Evolutionary conservation across 2,797 vertebrate species (phyloP), one percentile per base, ranked within the genome.

Genomic region (Propithecus perrieri): DNA sequence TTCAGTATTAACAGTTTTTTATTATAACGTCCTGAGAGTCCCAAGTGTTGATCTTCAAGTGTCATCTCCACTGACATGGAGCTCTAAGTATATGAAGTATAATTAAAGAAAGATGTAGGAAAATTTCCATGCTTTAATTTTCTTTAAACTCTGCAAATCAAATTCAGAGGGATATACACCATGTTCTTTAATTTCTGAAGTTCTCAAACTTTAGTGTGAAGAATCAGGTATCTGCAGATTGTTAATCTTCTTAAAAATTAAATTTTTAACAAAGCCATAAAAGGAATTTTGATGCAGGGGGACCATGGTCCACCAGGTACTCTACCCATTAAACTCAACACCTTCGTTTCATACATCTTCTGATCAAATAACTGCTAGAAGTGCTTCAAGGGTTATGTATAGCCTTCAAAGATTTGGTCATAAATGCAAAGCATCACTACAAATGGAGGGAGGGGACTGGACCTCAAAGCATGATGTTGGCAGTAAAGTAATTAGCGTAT

Each of bases 401-500:
- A 72, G 67, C 85, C 38, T 93, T 89, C 76, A 89, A 91, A 92
- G 81, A 81, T 57, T 1, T 87, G 80, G 17, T 72, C 55, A 89
- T 69, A 43, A 78, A 85, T 7, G 30, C 43, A 92, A 92, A 85
- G 20, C 65, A 87, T 65, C 50, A 88, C 30, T 55, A 38, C 55
- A 65, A 74, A 7, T 33, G 38, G n/a, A 67, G 26, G 3, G 4
- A 2, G 57, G 11, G 2, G 10, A 43, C 18, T 7, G 4, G 28
- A 89, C 41, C 80, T 89, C 35, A 78, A 38, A 50, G 63, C 65
- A 22, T 50, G 41, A 67, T 65, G n/a, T 12, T 67, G 83, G 74
- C 84, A 80, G 75, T 46, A 22, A 91, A 86, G 63, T 84, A 88
- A 92, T 71, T 71, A 88, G 74, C 79, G 89, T 80, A 92, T 78